Base-by-base conservation (phyloP, 92 coral and sea anemone genomes). In the Phenganax subtilis region DNA sequence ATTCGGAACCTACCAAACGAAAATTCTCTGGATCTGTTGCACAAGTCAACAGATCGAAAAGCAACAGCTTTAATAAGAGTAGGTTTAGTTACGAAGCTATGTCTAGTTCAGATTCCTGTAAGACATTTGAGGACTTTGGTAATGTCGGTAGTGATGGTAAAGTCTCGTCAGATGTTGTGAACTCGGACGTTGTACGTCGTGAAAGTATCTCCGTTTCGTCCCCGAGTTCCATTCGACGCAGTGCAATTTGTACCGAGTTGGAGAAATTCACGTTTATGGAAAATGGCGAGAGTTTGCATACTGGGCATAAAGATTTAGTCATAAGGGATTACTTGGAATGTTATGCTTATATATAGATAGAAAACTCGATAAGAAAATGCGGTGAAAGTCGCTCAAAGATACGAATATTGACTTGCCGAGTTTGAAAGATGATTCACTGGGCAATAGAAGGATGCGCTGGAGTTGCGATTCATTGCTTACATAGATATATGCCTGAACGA, bases 211-310 rank as follows among this genome's bases (percentile, higher is more conserved):
- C 77, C 27, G 3, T 20, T 52, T 51, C 77, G 5, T 52, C 81
- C 0, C 81, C 81, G 25, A 55, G 56, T 76, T 20, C 81, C 4
- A 17, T 55, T 15, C 69, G 81, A n/a, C 81, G 81, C 10, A 12
- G 11, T 6, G 81, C 81, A 10, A 76, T 76, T 76, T 76, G 81
- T 14, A 60, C 81, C 16, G 81, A 76, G 81, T 59, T 76, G 81
- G 81, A 76, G 71, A 76, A 76, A 51, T 30, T 25, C 9, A 76
- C 81, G 16, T 37, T 58, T 9, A 76, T 76, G 81, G 71, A 76
- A 3, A 76, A 76, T 27, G 81, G 81, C 10, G 81, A 76, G 9
- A 76, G 81, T 52, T 64, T 76, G 54, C 81, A 28, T 47, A 20
- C 52, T 17, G 69, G 81, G 14, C 81, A 76, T 20, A 59, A 25